Base-by-base conservation (phyloP, 1,140 invertebrate species). In the Diprion similis region DNA sequence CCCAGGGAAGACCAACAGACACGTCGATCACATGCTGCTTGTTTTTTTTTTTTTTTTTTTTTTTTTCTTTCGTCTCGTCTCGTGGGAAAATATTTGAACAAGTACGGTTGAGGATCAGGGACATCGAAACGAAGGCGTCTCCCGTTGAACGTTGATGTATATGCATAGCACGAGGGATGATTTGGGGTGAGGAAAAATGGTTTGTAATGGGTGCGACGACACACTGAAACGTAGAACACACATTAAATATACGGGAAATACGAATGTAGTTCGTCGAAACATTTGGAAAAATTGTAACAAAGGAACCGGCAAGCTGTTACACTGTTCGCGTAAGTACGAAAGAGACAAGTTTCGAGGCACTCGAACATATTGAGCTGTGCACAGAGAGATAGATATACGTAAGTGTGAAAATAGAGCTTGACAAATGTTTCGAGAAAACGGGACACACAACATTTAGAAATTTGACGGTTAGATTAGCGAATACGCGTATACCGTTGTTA, bases 201-300 rank as follows among this genome's bases (percentile, higher is more conserved):
- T 4, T 19, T 64, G 59, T 19, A 64, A 18, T 68, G 51, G 6
- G 71, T 66, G 24, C 19, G 19, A 70, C 45, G 75, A 74, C 77
- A 82, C 77, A 81, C 79, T 81, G 81, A 82, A 84, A 84, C 75
- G 79, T 78, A 82, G 79, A 82, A 82, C 77, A 82, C 78, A 77
- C 72, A 77, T 83, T 79, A 81, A 82, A 77, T 59, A 59, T 59
- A 59, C n/a, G 51, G 51, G 51, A 59, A 59, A 59, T 59, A 59
- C 51, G n/a, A 59, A 17, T 13, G 11, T 13, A 59, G 11, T 59
- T 59, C 7, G 51, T 59, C 51, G 51, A 59, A 59, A 59, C 51
- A 59, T 59, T 59, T 59, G 24, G 24, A 37, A 37, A 37, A 37
- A 37, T 37, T 3, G 1, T 37, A 37, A 37, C 24, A 4, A 4